Percentiles rank a stretch among this genome's conserved stretches.
phyloP scores from a whole-genome alignment of 2,888 invertebrate genomes.

The Agrilus cyanescens region DNA sequence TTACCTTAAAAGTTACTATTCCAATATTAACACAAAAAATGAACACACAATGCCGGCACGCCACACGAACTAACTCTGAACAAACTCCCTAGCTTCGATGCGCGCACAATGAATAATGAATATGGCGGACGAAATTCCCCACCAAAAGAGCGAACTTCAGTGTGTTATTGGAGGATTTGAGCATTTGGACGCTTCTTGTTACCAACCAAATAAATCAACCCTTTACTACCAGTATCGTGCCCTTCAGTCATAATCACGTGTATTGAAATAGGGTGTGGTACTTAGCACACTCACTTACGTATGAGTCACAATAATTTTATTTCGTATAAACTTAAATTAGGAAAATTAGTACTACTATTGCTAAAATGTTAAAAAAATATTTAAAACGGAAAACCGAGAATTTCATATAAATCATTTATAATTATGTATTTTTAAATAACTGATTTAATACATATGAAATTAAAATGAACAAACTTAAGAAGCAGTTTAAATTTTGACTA shows the following conservation, averaged over 20 bases:
- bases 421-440: too few species aligned
- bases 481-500: too few species aligned
- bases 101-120: conserved; percentile 32
- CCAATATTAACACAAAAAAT: conserved; percentile 22
- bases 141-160: conserved; percentile 16
- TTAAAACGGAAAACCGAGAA: too few species aligned
- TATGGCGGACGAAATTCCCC: conserved; percentile 27
- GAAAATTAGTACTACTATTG: too few species aligned
- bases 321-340: too few species aligned
- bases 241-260: too few species aligned
- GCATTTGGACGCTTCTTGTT: conserved; percentile 23
- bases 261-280: too few species aligned
- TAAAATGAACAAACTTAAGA: too few species aligned
- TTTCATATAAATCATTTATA: too few species aligned
- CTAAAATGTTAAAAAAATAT: too few species aligned
- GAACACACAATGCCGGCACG: conserved; percentile 21
- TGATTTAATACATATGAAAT: too few species aligned
- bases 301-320: too few species aligned
- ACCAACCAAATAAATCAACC: conserved; percentile 19
- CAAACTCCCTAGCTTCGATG: conserved; percentile 23
- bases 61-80: conserved; percentile 24
- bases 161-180: conserved; percentile 26
- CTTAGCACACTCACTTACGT: conserved; percentile 1
- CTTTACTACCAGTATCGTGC: not conserved
- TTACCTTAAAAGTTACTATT: conserved; percentile 23